phyloP scores from a whole-genome alignment of 2,113 vertebrate genomes.

The Misgurnus anguillicaudatus region DNA sequence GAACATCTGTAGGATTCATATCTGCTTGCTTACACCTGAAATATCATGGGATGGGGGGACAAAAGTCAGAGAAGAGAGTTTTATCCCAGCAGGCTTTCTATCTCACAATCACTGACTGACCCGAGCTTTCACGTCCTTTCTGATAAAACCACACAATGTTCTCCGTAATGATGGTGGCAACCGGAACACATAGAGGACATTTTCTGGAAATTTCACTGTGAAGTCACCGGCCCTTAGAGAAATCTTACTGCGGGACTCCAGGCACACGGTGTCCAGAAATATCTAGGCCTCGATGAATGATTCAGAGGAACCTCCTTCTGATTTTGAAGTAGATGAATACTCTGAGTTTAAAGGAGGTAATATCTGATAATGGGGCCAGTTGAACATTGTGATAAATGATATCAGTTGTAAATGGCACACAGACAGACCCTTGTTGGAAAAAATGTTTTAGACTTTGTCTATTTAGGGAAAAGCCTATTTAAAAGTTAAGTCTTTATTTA shows the following conservation, averaged over 20 bases:
- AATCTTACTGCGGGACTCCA: neutral
- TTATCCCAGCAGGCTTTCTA: neutral
- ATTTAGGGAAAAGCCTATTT: no score
- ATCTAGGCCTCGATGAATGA: slow-evolving; percentile 21
- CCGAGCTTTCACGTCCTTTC: neutral
- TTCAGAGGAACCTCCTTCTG: neutral
- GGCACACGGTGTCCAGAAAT: neutral
- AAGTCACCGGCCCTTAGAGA: neutral
- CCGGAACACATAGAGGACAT: slow-evolving; percentile 2
- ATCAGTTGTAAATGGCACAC: neutral
- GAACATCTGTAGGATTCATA: no score
- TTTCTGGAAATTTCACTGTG: slow-evolving; percentile 20
- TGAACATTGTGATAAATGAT: slow-evolving; percentile 9
- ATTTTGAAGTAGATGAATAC: neutral
- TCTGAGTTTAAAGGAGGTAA: neutral
- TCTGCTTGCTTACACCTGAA: no score
- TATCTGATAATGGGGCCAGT: neutral
- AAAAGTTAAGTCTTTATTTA: no score
- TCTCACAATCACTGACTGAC: slow-evolving; percentile 10
- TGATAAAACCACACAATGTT: slow-evolving; percentile 26
- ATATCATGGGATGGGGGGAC: no score
- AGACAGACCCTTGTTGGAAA: neutral
- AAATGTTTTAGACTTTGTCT: no score
- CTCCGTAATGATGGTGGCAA: slow-evolving; percentile 32
- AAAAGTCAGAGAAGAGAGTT: no score